Percentiles rank a stretch among this genome's conserved stretches.
These are phyloP conservation scores for Sinocyclocheilus anshuiensis DNA, from an alignment of 2,113 vertebrate genomes.

Conservation along the genomic window DNA sequence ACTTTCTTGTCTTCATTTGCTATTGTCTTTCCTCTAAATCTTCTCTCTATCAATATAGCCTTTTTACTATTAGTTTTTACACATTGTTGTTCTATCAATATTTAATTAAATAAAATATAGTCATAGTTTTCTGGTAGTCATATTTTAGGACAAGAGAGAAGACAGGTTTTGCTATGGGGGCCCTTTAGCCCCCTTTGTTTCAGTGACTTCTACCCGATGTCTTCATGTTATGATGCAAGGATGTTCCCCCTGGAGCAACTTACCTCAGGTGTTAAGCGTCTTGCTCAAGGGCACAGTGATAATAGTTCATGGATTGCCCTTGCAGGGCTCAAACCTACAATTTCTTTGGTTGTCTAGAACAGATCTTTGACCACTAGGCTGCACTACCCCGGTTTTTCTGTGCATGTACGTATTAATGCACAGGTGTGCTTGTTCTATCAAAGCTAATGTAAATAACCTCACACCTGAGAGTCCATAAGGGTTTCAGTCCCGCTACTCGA, in stretches of 20 bases:
- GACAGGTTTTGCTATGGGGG: background rate
- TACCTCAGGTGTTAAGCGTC: background rate
- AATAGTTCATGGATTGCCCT: background rate
- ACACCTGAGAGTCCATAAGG: background rate
- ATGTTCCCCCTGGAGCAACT: background rate
- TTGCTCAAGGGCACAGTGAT: background rate
- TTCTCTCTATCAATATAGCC: too few relatives aligned
- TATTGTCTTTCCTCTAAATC: too few relatives aligned
- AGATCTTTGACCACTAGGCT: slow-evolving; percentile 17
- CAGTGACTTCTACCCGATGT: background rate
- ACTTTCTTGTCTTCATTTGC: too few relatives aligned
- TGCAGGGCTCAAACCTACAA: background rate
- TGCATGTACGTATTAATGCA: background rate
- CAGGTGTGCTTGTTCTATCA: background rate
- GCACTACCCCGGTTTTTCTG: background rate
- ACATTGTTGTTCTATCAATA: too few relatives aligned
- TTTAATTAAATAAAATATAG: too few relatives aligned
- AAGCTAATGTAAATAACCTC: slow-evolving; percentile 25
- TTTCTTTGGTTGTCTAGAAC: background rate
- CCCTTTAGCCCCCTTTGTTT: background rate
- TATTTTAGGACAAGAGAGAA: background rate
- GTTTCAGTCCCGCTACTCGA: background rate
- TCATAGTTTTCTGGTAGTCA: too few relatives aligned
- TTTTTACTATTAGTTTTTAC: too few relatives aligned
- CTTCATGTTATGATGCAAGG: background rate